A percentile compares a stretch with the other conserved stretches of the same genome.
phyloP scores from a whole-genome alignment of 2,888 invertebrate genomes.

The Scotopteryx bipunctaria region DNA sequence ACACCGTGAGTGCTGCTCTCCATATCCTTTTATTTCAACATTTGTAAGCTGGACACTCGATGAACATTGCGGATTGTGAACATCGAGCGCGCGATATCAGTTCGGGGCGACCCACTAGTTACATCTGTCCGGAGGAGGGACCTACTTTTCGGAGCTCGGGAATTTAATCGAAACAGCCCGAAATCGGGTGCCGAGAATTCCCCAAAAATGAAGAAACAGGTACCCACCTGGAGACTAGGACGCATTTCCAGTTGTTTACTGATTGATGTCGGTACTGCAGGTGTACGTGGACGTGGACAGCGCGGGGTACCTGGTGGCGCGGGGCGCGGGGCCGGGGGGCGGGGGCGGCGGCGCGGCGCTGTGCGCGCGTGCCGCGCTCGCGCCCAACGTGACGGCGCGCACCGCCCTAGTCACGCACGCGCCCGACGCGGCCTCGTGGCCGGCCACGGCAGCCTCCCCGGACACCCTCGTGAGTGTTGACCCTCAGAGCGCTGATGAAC shows the following conservation, averaged over 20 bases:
- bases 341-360: slow-evolving; percentile 25
- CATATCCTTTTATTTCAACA: no score
- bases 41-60: no score
- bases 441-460: slow-evolving; percentile 85
- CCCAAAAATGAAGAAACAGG: no score
- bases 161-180: no score
- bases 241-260: not conserved
- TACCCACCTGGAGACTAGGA: not conserved
- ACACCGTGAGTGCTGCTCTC: slow-evolving; percentile 11
- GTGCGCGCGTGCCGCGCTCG: slow-evolving; percentile 27
- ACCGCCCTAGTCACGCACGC: slow-evolving; percentile 60
- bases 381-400: slow-evolving; percentile 35
- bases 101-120: no score
- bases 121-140: no score
- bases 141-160: no score
- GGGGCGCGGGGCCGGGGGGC: slow-evolving; percentile 41
- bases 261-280: slow-evolving; percentile 35
- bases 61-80: no score
- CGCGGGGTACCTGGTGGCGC: slow-evolving; percentile 39
- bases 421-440: slow-evolving; percentile 82
- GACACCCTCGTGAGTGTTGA: slow-evolving; percentile 7
- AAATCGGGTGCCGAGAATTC: no score
- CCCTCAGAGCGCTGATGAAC: no score
- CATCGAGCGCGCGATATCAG: no score
- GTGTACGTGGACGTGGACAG: slow-evolving; percentile 55